These are phyloP conservation scores for Phortica variegata DNA, from an alignment of 1,140 invertebrate genomes.

Conservation along the genomic window DNA sequence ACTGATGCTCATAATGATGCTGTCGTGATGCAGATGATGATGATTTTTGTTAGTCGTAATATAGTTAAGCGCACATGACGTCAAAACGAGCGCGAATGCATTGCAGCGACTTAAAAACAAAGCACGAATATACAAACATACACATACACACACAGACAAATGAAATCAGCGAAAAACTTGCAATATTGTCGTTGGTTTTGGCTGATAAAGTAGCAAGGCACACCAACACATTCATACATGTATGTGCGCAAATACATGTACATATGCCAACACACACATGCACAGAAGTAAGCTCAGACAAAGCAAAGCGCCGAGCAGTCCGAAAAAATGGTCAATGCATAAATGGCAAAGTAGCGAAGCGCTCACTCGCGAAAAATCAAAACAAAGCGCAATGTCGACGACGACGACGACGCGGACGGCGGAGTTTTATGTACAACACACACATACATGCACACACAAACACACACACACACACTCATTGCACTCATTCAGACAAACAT, in stretches of 20 bases:
- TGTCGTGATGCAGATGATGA: not conserved
- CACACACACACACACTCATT: constrained; percentile 1
- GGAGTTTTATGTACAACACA: constrained; percentile 15
- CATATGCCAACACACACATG: constrained; percentile 35
- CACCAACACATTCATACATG: constrained; percentile 13
- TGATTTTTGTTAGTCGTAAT: constrained; percentile 3
- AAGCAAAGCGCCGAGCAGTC: constrained; percentile 2
- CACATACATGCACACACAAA: constrained; percentile 14
- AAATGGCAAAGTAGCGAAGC: constrained; percentile 41
- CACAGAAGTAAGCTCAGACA: constrained; percentile 10
- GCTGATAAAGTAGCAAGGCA: constrained; percentile 3
- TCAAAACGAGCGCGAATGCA: not conserved
- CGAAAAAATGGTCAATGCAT: not conserved
- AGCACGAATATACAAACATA: constrained; percentile 39
- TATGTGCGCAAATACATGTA: constrained; percentile 14
- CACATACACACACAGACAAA: constrained; percentile 7
- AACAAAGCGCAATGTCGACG: constrained; percentile 48
- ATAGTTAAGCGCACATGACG: not conserved
- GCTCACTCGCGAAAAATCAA: constrained; percentile 54
- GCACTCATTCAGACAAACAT: no score
- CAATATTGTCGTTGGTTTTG: no score
- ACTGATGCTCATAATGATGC: constrained; percentile 28
- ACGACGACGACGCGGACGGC: constrained; percentile 1
- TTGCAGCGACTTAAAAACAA: not conserved
- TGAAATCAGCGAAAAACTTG: no score